phyloP scores from a whole-genome alignment of 2,113 vertebrate genomes.

The Festucalex cinctus region DNA sequence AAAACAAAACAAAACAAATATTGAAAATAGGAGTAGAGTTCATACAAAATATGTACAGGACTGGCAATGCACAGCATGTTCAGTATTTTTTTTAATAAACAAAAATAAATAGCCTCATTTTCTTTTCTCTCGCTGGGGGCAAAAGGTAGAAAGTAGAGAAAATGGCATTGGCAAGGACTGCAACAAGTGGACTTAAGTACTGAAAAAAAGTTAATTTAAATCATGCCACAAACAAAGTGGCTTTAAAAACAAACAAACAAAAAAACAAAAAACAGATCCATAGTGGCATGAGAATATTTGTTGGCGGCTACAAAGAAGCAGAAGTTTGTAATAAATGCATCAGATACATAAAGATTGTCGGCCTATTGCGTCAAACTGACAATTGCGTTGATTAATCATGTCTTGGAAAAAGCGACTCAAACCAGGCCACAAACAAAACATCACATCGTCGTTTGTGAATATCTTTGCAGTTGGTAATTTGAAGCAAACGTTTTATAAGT shows the following conservation, averaged over 20 bases:
- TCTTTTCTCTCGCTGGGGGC: slow-evolving; percentile 43
- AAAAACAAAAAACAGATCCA: not conserved
- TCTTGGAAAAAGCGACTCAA: not conserved
- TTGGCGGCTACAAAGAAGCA: not conserved
- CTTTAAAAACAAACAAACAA: not conserved
- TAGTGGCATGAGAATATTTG: not conserved
- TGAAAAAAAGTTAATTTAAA: not conserved
- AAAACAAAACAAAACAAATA: slow-evolving; percentile 26
- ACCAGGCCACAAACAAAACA: not conserved
- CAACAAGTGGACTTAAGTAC: not conserved
- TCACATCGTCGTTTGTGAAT: no score
- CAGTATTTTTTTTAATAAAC: slow-evolving; percentile 69
- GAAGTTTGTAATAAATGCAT: not conserved
- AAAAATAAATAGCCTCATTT: slow-evolving; percentile 74
- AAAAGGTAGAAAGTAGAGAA: slow-evolving; percentile 45
- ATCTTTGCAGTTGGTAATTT: no score
- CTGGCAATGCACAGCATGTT: slow-evolving; percentile 79
- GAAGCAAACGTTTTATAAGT: not conserved
- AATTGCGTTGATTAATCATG: not conserved
- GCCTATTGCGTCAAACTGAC: not conserved
- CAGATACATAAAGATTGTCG: not conserved
- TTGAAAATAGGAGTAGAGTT: slow-evolving; percentile 55
- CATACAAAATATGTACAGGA: slow-evolving; percentile 77
- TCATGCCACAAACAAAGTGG: not conserved
- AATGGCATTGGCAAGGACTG: slow-evolving; percentile 30